A percentile compares a stretch with the other conserved stretches of the same genome.
Conservation (phyloP, 2,888 invertebrate species). For the Drosophila paracracens region DNA sequence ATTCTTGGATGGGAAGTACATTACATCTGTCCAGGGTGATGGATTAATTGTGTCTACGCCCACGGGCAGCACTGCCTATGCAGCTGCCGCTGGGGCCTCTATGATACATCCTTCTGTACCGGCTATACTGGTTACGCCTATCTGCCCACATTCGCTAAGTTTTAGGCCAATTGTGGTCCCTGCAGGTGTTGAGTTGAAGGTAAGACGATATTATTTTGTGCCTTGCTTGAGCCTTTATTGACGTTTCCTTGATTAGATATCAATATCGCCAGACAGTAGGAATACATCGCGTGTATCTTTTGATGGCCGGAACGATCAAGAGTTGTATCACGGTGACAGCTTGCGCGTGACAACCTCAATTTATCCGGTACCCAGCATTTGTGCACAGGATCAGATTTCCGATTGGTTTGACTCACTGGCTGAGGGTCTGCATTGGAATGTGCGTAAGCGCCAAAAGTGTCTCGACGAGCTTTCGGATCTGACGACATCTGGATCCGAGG, state of each 20-base stretch:
- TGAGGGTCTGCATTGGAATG: constrained; percentile 99
- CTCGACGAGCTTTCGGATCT: constrained; percentile 87
- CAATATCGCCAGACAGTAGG: constrained; percentile 94
- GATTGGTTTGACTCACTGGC: constrained; percentile 99
- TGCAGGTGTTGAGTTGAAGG: constrained; percentile 97
- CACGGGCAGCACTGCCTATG: constrained; percentile 97
- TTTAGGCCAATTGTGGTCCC: constrained; percentile 99
- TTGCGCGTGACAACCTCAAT: constrained; percentile 97
- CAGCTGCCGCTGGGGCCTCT: constrained; percentile 97
- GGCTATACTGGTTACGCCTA: constrained; percentile 98
- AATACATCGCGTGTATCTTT: constrained; percentile 99
- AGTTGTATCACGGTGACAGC: constrained; percentile 96
- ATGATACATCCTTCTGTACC: constrained; percentile 99
- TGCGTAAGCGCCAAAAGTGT: constrained; percentile 96
- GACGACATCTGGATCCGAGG: constrained; percentile 91
- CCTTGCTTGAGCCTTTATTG: constrained; percentile 79
- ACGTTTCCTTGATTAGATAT: constrained; percentile 88
- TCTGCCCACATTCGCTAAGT: constrained; percentile 98
- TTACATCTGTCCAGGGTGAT: constrained; percentile 97
- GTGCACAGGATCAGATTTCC: constrained; percentile 97
- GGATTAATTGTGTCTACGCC: constrained; percentile 98
- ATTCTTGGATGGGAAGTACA: constrained; percentile 97
- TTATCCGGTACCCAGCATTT: constrained; percentile 98
- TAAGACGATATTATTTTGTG: constrained; percentile 89
- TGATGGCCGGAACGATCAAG: constrained; percentile 97